Evolutionary conservation across 1,140 invertebrate genomes (phyloP).

Genomic region (Drosophila melanica): DNA sequence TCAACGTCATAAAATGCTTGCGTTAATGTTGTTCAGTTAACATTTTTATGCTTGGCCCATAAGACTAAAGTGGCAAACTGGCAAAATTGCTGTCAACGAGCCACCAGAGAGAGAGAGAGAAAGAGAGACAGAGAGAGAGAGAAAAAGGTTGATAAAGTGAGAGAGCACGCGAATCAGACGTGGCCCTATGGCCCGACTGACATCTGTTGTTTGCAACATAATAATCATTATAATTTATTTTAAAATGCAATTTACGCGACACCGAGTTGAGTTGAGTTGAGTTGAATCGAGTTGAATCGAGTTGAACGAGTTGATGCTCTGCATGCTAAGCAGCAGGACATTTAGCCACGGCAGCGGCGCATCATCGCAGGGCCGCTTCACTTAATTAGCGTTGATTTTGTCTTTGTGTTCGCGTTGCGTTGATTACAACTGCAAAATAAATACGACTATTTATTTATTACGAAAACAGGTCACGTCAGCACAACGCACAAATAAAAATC

Average conservation of each 20-base stretch:
- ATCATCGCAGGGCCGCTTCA: constrained; percentile 41
- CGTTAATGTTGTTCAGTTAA: constrained; percentile 80
- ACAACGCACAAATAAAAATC: constrained; percentile 73
- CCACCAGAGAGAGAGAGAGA: not conserved
- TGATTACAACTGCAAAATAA: constrained; percentile 73
- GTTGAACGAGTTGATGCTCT: constrained; percentile 52
- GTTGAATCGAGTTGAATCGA: constrained; percentile 47
- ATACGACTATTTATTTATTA: constrained; percentile 72
- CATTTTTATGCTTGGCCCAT: constrained; percentile 75
- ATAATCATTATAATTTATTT: constrained; percentile 83
- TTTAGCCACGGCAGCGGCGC: no score
- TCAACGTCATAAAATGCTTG: constrained; percentile 75
- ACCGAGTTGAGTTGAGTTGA: constrained; percentile 40
- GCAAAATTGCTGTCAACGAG: constrained; percentile 48
- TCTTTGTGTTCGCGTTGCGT: constrained; percentile 51
- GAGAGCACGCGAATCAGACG: constrained; percentile 18
- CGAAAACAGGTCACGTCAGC: constrained; percentile 72
- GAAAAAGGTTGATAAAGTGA: not conserved
- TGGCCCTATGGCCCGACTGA: constrained; percentile 45
- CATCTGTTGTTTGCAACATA: constrained; percentile 81
- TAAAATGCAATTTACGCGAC: constrained; percentile 79
- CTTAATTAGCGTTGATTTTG: constrained; percentile 80
- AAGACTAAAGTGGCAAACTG: constrained; percentile 73
- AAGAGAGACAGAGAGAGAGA: not conserved
- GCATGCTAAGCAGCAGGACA: constrained; percentile 63